Evolutionary conservation across 2,888 invertebrate species (phyloP).

Genomic region (Ptychoptera albimana): DNA sequence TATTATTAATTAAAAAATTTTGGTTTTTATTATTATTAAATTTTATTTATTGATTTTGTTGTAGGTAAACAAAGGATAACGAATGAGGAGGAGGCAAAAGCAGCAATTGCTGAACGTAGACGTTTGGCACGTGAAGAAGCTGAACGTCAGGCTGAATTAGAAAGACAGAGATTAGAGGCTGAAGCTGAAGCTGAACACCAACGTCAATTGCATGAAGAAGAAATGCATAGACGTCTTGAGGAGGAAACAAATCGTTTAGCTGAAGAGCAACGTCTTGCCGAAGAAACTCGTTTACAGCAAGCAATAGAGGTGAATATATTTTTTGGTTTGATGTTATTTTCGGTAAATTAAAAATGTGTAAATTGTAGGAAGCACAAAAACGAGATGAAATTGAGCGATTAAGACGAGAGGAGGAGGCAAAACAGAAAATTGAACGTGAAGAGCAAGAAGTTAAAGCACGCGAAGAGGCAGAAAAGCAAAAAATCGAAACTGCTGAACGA

Average conservation of each 20-base stretch:
- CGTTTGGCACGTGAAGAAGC: constrained; percentile 80
- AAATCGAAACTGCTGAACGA: constrained; percentile 68
- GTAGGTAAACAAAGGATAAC: constrained; percentile 55
- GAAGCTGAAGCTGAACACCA: constrained; percentile 59
- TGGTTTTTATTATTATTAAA: constrained; percentile 23
- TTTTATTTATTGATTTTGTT: constrained; percentile 12
- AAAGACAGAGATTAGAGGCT: constrained; percentile 54
- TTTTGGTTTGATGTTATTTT: neutral
- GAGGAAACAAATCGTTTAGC: constrained; percentile 65
- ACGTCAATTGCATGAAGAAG: constrained; percentile 59
- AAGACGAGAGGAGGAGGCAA: constrained; percentile 47
- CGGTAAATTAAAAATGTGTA: neutral
- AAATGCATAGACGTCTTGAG: constrained; percentile 64
- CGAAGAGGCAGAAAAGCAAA: constrained; percentile 72
- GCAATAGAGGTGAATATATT: constrained; percentile 67
- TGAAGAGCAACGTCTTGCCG: constrained; percentile 61
- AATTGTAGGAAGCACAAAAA: constrained; percentile 48
- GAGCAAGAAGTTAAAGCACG: constrained; percentile 65
- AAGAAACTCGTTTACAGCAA: constrained; percentile 71
- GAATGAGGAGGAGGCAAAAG: constrained; percentile 86
- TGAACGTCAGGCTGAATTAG: constrained; percentile 76
- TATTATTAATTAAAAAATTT: constrained; percentile 7
- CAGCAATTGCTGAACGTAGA: constrained; percentile 78
- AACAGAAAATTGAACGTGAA: constrained; percentile 48
- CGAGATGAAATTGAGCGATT: constrained; percentile 64